phyloP scores from a whole-genome alignment of 2,888 invertebrate genomes.

The Ormia ochracea region DNA sequence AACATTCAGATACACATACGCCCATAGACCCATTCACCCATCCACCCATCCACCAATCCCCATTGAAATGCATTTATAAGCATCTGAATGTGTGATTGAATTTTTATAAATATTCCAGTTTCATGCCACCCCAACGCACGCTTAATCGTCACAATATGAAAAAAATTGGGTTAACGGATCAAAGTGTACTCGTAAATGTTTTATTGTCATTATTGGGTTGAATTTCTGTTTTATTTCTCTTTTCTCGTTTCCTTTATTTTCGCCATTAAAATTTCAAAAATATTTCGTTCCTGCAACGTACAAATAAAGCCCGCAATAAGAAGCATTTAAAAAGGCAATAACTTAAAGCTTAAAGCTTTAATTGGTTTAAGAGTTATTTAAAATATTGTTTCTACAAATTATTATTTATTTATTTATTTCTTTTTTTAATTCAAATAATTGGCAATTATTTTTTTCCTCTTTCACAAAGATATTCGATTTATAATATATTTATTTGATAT shows the following conservation, averaged over 20 bases:
- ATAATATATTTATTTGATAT: too few relatives aligned
- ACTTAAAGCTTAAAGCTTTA: neutral
- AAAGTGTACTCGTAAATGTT: conserved; percentile 27
- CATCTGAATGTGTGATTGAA: neutral
- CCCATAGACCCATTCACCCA: neutral
- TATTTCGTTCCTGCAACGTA: neutral
- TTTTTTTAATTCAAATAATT: neutral
- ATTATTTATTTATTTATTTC: neutral
- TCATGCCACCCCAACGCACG: neutral
- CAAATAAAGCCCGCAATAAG: neutral
- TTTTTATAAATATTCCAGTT: neutral
- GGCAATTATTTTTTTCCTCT: neutral
- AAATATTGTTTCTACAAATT: neutral
- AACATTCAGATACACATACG: neutral
- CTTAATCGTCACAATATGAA: neutral
- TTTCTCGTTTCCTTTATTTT: neutral
- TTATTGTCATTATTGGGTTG: conserved; percentile 6
- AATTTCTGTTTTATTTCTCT: too few relatives aligned
- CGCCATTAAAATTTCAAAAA: neutral
- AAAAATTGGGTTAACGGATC: conserved; percentile 48
- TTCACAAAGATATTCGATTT: too few relatives aligned
- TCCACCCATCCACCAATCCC: neutral
- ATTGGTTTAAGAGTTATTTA: conserved; percentile 9
- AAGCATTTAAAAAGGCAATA: neutral
- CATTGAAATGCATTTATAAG: neutral